phyloP scores from a whole-genome alignment of 2,797 vertebrate genomes.

The Melanotaenia parkinsoni region DNA sequence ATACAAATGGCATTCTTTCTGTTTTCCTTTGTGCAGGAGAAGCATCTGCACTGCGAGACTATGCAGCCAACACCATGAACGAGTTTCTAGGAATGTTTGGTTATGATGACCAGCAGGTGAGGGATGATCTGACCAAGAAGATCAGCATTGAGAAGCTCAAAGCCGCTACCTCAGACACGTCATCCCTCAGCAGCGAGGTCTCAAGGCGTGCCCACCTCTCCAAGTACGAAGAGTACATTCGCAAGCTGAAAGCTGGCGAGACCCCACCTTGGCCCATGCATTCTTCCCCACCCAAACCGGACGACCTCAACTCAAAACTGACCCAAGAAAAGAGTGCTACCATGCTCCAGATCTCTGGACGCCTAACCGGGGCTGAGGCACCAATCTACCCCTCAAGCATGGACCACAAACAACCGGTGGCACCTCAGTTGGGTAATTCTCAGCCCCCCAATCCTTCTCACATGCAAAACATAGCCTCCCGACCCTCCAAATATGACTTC shows the following conservation, averaged over 20 bases:
- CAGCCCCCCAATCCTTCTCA: conserved; percentile 87
- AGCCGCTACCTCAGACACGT: conserved; percentile 89
- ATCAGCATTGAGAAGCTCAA: conserved; percentile 96
- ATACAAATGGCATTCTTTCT: conserved; percentile 30
- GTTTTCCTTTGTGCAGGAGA: conserved; percentile 84
- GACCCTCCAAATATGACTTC: conserved; percentile 97
- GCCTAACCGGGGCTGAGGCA: conserved; percentile 81
- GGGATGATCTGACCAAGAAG: conserved; percentile 96
- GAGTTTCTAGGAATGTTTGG: conserved; percentile 99
- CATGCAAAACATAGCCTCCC: conserved; percentile 90
- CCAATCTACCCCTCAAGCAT: conserved; percentile 83
- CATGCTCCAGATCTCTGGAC: conserved; percentile 81
- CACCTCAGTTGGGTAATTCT: conserved; percentile 69
- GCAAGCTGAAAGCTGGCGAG: conserved; percentile 96
- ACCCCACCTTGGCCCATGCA: conserved; percentile 91
- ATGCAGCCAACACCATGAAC: conserved; percentile 98
- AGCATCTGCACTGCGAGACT: conserved; percentile 92
- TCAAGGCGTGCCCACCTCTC: conserved; percentile 95
- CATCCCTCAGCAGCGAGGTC: conserved; percentile 84
- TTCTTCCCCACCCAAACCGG: conserved; percentile 83
- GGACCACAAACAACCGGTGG: conserved; percentile 92
- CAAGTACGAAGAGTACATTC: conserved; percentile 99
- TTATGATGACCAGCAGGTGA: conserved; percentile 95
- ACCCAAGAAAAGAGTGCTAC: conserved; percentile 83
- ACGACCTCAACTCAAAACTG: conserved; percentile 88